Evolutionary conservation across 2,113 vertebrate genomes (phyloP).

Genomic region (Delphinus delphis): DNA sequence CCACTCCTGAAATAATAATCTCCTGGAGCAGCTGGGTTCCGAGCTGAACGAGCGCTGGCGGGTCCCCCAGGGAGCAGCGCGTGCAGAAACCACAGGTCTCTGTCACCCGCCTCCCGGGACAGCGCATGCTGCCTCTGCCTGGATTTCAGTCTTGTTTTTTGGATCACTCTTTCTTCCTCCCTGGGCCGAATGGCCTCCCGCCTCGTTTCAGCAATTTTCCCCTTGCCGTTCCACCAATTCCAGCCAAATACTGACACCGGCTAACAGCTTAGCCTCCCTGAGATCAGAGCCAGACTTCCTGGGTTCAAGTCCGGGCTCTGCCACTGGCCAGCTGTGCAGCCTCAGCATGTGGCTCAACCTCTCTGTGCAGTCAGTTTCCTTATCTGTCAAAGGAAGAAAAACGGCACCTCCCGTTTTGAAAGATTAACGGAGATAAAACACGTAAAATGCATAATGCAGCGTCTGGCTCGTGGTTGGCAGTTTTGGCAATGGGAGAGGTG

Average conservation of each 20-base stretch:
- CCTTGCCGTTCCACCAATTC: fast-evolving
- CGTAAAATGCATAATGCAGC: background rate
- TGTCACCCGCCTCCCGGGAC: background rate
- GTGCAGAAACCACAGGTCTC: background rate
- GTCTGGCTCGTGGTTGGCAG: fast-evolving
- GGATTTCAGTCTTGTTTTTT: constrained; percentile 8
- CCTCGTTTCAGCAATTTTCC: background rate
- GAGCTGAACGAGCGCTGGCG: background rate
- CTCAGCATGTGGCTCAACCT: fast-evolving
- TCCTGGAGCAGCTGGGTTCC: background rate
- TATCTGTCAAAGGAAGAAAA: background rate
- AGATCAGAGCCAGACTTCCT: background rate
- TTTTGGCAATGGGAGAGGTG: background rate
- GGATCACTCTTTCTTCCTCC: background rate
- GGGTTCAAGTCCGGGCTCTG: background rate
- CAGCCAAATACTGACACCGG: background rate
- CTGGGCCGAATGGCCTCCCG: background rate
- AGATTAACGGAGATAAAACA: background rate
- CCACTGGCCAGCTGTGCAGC: background rate
- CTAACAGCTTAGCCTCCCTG: background rate
- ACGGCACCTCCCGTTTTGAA: background rate
- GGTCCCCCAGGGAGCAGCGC: background rate
- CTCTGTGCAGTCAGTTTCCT: background rate
- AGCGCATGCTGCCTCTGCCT: background rate
- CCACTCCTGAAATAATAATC: background rate